phyloP scores from a whole-genome alignment of 2,888 invertebrate genomes.

The Xestia ashworthii region DNA sequence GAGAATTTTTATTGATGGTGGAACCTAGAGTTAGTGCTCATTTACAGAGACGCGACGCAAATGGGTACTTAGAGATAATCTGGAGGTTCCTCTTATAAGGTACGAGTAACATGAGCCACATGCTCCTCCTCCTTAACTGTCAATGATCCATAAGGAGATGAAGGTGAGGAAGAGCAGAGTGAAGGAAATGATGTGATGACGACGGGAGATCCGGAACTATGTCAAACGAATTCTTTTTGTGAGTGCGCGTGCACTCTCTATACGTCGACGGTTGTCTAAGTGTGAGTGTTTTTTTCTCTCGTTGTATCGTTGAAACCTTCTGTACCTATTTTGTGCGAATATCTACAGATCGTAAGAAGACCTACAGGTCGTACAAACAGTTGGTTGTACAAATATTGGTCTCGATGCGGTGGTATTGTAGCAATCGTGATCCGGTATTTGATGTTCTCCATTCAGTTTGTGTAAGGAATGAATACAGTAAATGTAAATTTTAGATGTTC shows the following conservation, averaged over 20 bases:
- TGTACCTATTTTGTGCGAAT: neutral
- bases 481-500: neutral
- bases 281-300: neutral
- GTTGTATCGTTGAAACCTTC: neutral
- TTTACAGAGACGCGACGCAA: too few relatives aligned
- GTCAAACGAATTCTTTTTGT: neutral
- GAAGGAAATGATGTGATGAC: neutral
- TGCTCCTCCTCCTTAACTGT: neutral
- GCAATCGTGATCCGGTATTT: neutral
- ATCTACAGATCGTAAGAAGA: constrained; percentile 3
- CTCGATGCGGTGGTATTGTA: constrained; percentile 26
- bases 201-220: neutral
- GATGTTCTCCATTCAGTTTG: neutral
- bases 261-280: neutral
- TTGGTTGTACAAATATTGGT: constrained; percentile 35
- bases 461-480: neutral
- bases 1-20: too few relatives aligned
- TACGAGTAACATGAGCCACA: neutral
- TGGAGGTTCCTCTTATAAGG: neutral
- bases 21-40: too few relatives aligned
- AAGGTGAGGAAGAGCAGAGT: neutral
- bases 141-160: neutral
- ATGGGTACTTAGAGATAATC: neutral
- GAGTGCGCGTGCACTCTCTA: neutral
- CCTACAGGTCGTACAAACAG: constrained; percentile 21